Evolutionary conservation across 2,113 vertebrate species (phyloP).

Genomic region (Reinhardtius hippoglossoides): DNA sequence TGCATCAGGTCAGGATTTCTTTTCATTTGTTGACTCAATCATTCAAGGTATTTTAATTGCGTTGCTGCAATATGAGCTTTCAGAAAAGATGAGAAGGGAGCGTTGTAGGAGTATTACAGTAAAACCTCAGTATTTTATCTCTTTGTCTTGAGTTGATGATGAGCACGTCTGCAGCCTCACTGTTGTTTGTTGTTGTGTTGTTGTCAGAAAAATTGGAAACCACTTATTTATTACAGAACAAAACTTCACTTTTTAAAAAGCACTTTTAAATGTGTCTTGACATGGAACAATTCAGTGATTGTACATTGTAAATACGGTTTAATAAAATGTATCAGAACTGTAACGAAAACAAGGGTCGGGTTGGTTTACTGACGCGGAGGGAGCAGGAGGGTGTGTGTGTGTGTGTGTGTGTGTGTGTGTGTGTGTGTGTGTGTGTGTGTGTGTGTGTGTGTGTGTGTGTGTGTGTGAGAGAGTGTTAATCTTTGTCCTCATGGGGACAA

Average conservation of each 20-base stretch:
- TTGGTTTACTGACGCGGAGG: constrained; percentile 10
- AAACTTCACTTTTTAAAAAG: constrained; percentile 85
- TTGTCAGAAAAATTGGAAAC: constrained; percentile 59
- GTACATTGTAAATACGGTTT: constrained; percentile 90
- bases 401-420: constrained; percentile 5
- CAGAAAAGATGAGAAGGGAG: constrained; percentile 30
- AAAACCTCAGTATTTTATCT: constrained; percentile 61
- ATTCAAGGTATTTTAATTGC: constrained; percentile 42
- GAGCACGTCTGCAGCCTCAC: constrained; percentile 63
- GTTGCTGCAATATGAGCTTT: constrained; percentile 45
- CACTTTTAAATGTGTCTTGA: constrained; percentile 97
- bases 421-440: constrained; percentile 1
- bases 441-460: constrained; percentile 1
- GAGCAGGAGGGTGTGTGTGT: neutral
- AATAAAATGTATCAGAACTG: constrained; percentile 74
- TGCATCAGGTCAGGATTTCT: constrained; percentile 48
- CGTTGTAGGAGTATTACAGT: constrained; percentile 51
- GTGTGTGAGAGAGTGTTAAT: constrained; percentile 1
- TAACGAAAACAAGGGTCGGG: constrained; percentile 14
- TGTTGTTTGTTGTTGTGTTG: constrained; percentile 65
- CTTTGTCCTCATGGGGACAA: no score
- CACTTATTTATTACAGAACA: constrained; percentile 95
- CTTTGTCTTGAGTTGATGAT: constrained; percentile 32
- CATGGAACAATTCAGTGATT: constrained; percentile 88
- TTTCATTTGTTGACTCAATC: constrained; percentile 32